Base-by-base conservation (phyloP, 2,113 vertebrate species). In the Ophthalmolycus amberensis region DNA sequence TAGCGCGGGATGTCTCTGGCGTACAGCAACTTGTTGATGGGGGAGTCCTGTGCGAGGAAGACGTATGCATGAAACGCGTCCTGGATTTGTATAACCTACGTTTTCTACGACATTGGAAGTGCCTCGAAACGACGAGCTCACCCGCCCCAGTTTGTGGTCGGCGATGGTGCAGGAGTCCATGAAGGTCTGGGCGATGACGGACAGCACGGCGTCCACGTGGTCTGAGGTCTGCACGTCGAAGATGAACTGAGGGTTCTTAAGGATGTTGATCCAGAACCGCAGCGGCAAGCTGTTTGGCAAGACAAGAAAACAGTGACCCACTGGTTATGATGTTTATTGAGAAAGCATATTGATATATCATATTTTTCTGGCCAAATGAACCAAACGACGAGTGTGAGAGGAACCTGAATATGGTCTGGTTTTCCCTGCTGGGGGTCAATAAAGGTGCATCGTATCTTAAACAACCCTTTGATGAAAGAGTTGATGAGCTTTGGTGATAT, bases 81-180 rank as follows among this genome's bases (percentile, higher is more conserved):
- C 56, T 66, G 12, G 27, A 32, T 54, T 15, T 52, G 10, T 34
- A 34, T 5, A 34, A 34, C 16, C 3, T 12, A 38, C 6, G 14
- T 40, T 34, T 54, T 76, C 8, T 9, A n/a, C 62, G 32, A 71
- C 34, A 34, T 34, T 34, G 34, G 34, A 34, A 34, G 34, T 34
- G 52, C 5, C 16, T 3, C 12, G 14, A n/a, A 65, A 20, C 25
- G 67, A 29, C 4, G 1, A 44, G 25, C 94, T 93, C 79, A 99
- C 98, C 96, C 98, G 94, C 76, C 98, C 98, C 89, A 99, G 94
- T 89, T 99, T 99, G 92, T 99, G 98, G 85, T 99, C 98, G 6
- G 98, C 98, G 52, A 99, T 95, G n/a, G 98, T 99, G 81, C 98
- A 99, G 70, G 98, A 98, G 40, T 99, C 98, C 98, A 99, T 99